Base-by-base conservation (phyloP, 2,888 invertebrate species). In the Caenorhabditis afra region DNA sequence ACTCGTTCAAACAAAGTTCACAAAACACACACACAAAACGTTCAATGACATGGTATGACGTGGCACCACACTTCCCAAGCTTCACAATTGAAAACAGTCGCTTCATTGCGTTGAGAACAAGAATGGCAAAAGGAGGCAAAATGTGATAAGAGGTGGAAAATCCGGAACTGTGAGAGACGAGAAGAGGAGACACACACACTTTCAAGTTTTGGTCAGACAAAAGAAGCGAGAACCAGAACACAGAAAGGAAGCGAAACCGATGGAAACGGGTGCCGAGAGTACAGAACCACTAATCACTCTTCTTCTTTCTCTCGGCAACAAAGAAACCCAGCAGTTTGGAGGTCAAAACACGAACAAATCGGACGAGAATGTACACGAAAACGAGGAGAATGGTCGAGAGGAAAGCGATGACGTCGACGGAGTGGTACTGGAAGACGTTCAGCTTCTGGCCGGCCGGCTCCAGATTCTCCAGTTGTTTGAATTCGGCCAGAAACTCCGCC, bases 401-500 rank as follows among this genome's bases (percentile, higher is more conserved):
- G 22, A 81, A 52, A 1, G 39, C 68, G 18, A 83, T 70, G 57
- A 84, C 85, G 57, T 86, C 86, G 11, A 86, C 58, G 5, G 82
- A 82, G 47, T 84, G 77, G 35, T 81, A 85, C 52, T 83, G 81
- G 55, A 86, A 47, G 57, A 79, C 74, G 52, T 81, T 81, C 50
- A 86, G 81, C 20, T 83, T 22, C 12, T 67, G 74, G 3, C 85
- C 81, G 1, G 76, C 78, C 4, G 86, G 86, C 44, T n/a, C 45
- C 41, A 81, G 47, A 22, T 76, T 79, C 5, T 81, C 81, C 2
- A 81, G 66, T 11, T 64, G 62, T 47, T 82, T 81, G 79, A 84
- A 84, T 57, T 83, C 76, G 3, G 83, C 86, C 44, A 82, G 50
- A 52, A 86, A 82, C 39, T 81, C 84, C 0, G 86, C 74, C 82